Conservation (phyloP, 92 coral and sea anemone genomes). For the Actinernus sp. region DNA sequence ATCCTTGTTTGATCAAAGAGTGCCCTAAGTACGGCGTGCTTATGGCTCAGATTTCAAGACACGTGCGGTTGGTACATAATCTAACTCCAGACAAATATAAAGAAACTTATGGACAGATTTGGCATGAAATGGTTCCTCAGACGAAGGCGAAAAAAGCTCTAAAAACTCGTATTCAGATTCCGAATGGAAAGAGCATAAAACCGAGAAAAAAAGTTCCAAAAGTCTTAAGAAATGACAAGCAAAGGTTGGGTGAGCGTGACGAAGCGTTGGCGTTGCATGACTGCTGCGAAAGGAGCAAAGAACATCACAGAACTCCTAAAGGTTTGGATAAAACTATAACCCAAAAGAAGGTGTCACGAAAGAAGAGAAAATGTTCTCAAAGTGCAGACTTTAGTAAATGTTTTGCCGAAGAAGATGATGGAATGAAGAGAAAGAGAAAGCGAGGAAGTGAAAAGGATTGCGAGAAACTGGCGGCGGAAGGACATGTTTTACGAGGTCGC, state of each 20-base stretch:
- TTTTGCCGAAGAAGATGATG: not conserved
- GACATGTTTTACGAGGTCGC: not conserved
- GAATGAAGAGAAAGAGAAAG: not conserved
- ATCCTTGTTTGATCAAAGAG: not conserved
- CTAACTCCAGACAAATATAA: not conserved
- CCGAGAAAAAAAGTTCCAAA: not conserved
- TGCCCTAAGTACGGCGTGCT: constrained; percentile 4
- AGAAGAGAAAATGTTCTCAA: no score
- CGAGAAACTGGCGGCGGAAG: not conserved
- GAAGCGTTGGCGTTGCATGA: not conserved
- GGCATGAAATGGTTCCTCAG: not conserved
- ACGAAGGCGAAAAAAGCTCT: not conserved
- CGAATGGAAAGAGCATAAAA: not conserved
- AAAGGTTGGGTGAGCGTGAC: not conserved
- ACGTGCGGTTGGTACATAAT: not conserved
- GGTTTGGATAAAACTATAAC: no score
- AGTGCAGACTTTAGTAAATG: not conserved
- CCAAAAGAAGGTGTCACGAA: no score
- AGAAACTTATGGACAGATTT: not conserved
- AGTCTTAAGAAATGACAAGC: not conserved
- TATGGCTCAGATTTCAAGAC: not conserved
- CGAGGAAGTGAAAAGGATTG: not conserved
- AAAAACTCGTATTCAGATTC: not conserved
- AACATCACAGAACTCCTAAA: no score
- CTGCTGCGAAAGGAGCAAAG: not conserved